Conservation (phyloP, 2,797 vertebrate species). For the Helostoma temminkii region DNA sequence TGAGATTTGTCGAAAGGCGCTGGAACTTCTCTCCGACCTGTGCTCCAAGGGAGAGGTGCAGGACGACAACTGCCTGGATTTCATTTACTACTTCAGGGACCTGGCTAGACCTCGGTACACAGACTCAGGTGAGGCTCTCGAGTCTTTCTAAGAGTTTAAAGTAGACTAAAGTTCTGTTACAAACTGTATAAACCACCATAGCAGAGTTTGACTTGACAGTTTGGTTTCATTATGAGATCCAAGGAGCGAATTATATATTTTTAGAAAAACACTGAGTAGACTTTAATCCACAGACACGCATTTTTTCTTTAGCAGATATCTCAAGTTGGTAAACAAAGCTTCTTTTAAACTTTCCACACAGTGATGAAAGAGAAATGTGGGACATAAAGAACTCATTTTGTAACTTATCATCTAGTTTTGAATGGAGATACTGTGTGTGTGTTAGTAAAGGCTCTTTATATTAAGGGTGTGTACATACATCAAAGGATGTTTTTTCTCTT, state of each 20-base stretch:
- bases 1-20: conserved; percentile 98
- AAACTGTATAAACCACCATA: background rate
- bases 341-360: background rate
- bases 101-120: conserved; percentile 90
- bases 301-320: background rate
- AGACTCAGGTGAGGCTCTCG: conserved; percentile 88
- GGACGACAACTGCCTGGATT: conserved; percentile 95
- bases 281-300: background rate
- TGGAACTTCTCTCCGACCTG: conserved; percentile 94
- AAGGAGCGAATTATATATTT: background rate
- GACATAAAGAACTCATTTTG: background rate
- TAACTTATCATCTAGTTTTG: background rate
- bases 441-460: background rate
- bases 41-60: conserved; percentile 95
- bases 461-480: background rate
- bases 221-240: background rate
- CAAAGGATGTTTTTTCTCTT: background rate
- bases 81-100: conserved; percentile 95
- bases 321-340: background rate
- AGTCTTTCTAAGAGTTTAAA: conserved; percentile 6
- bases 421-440: too few relatives aligned
- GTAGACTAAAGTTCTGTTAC: background rate
- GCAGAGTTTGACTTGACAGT: background rate
- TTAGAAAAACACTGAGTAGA: background rate
- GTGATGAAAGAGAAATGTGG: background rate